These are phyloP conservation scores for Bombylius major DNA, from an alignment of 2,888 invertebrate genomes.

Conservation along the genomic window DNA sequence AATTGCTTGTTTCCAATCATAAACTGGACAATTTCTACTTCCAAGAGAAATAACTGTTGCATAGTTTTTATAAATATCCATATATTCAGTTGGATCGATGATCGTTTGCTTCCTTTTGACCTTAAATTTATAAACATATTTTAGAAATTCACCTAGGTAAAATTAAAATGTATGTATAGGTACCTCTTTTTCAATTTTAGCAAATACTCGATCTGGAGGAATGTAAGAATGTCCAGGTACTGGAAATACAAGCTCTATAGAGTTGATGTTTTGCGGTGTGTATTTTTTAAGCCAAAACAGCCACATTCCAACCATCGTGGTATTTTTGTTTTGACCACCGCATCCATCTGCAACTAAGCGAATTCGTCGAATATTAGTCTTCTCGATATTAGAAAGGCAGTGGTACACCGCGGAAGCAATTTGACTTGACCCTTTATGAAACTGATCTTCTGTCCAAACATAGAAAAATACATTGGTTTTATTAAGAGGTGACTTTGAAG, in stretches of 20 bases:
- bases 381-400: slow-evolving; percentile 7
- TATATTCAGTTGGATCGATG: slow-evolving; percentile 16
- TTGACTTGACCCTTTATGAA: slow-evolving; percentile 22
- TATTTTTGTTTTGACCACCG: slow-evolving; percentile 24
- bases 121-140: not conserved
- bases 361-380: slow-evolving; percentile 11
- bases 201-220: slow-evolving; percentile 22
- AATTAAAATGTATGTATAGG: no score
- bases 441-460: slow-evolving; percentile 22
- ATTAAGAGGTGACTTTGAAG: slow-evolving; percentile 13
- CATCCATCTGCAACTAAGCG: slow-evolving; percentile 23
- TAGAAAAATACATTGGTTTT: slow-evolving; percentile 18
- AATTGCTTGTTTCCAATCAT: slow-evolving; percentile 1
- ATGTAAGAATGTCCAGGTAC: slow-evolving; percentile 21
- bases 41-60: slow-evolving; percentile 2
- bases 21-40: not conserved
- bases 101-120: slow-evolving; percentile 16
- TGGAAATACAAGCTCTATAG: slow-evolving; percentile 18
- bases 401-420: slow-evolving; percentile 22
- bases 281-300: slow-evolving; percentile 15
- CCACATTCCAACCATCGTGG: slow-evolving; percentile 18
- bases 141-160: no score
- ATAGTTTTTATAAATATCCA: slow-evolving; percentile 9
- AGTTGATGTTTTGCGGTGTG: slow-evolving; percentile 15
- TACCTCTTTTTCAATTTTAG: slow-evolving; percentile 16